Base-by-base conservation (phyloP, 2,797 vertebrate species). In the Helostoma temminkii region DNA sequence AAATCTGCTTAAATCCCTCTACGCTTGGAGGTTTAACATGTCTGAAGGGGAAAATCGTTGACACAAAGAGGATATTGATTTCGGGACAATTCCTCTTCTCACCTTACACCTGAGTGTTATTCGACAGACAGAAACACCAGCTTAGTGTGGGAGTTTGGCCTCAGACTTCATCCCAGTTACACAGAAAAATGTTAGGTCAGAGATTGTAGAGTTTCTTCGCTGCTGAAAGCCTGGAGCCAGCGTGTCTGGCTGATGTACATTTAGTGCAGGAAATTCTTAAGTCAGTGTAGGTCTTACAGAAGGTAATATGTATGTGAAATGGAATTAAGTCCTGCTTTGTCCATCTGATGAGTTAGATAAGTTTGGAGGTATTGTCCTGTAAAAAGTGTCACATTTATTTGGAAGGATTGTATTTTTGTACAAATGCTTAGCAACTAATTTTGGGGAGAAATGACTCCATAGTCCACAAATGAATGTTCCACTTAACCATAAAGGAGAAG, bases 21-120 rank as follows among this genome's bases (percentile, higher is more conserved):
- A 45, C 30, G 58, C 73, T 59, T 5, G 0, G 16, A 53, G 68
- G 83, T 69, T 80, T 69, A 63, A 80, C 71, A 41, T 57, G 79
- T 83, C 46, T 55, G 71, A 83, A 47, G 72, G 71, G 62, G 47
- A 2, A 39, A 71, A 52, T 21, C 48, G 11, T 62, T 6, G 30
- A 64, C 78, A 86, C 82, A 85, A 75, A 78, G 78, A 73, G 43
- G 52, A 83, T 88, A 88, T 85, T 85, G 82, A 87, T 89, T 84
- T 84, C 81, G 79, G 60, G 62, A 62, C 14, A 32, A 76, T 87
- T 89, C 82, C 86, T 83, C 78, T 63, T 80, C 82, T 87, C 78
- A 59, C 53, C 80, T 88, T 88, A 82, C 85, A 86, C 81, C 65
- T 53, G 53, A 58, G 66, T 78, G 71, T 87, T 76, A 82, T 28